Percentiles rank a stretch among this genome's conserved stretches.
phyloP scores from a whole-genome alignment of 2,888 invertebrate species.

The Mythimna ferrago region DNA sequence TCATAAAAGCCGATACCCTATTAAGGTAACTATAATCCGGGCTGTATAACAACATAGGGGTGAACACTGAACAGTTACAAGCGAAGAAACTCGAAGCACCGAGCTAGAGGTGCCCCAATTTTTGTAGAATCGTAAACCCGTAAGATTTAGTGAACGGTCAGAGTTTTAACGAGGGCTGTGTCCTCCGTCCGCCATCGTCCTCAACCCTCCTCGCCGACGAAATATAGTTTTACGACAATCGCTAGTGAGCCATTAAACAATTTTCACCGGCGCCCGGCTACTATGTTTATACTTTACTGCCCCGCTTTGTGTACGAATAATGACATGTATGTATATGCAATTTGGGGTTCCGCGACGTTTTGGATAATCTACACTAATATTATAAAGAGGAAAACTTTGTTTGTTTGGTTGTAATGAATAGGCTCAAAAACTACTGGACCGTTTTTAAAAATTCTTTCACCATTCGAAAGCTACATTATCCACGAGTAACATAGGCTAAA shows the following conservation, averaged over 20 bases:
- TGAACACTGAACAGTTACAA: constrained; percentile 48
- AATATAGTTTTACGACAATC: constrained; percentile 87
- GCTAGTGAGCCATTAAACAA: constrained; percentile 82
- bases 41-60: constrained; percentile 32
- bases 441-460: no score
- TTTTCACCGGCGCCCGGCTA: constrained; percentile 70
- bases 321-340: constrained; percentile 43
- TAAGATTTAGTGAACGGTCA: constrained; percentile 87
- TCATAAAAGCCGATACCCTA: constrained; percentile 41
- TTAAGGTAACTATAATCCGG: constrained; percentile 47
- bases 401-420: no score
- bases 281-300: constrained; percentile 70
- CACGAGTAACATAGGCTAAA: no score
- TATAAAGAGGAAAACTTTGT: no score
- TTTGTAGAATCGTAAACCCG: constrained; percentile 87
- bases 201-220: constrained; percentile 70
- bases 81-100: constrained; percentile 39
- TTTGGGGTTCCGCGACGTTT: constrained; percentile 22
- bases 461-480: no score
- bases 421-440: no score
- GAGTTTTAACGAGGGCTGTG: constrained; percentile 85
- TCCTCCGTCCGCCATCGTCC: constrained; percentile 62
- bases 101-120: constrained; percentile 74
- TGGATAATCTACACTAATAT: no score
- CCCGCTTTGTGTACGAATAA: constrained; percentile 49